Base-by-base conservation (phyloP, 2,797 vertebrate genomes). In the Chelmon rostratus region DNA sequence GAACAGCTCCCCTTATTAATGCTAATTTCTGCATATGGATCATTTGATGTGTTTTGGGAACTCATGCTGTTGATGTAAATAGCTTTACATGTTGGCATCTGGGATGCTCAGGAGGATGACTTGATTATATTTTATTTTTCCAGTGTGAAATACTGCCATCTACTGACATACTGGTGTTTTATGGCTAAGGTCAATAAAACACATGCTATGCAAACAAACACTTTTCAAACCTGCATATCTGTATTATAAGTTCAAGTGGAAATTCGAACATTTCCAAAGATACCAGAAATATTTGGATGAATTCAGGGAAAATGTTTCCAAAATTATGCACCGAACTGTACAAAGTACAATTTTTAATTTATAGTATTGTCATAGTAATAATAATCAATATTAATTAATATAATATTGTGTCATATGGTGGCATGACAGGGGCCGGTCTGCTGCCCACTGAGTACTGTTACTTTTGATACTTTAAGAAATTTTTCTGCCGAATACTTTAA, bases 141-240 rank as follows among this genome's bases (percentile, higher is more conserved):
- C 49, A 11, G 44, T 72, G 66, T 47, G 23, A 75, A 81, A 84
- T 81, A 49, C 69, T 73, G 82, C 81, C 88, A 83, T 52, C 91
- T 91, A 71, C 65, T 80, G 90, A 5, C 53, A 8, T 0, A 2
- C 6, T 37, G 4, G 13, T 54, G 49, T 4, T 4, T 61, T 8
- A 6, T 11, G 3, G 12, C 8, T 12, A 7, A n/a, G n/a, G n/a
- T n/a, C n/a, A 28, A 59, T 8, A 18, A 35, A 62, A 35, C n/a
- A 3, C 25, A 42, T 25, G 5, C 37, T 62, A 23, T n/a, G 18
- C 58, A 63, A 35, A 5, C 6, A 70, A 38, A 46, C 50, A 15
- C 53, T 52, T 68, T 21, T 57, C 2, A 16, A 52, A 42, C 35
- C 1, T 50, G 33, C 23, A 25, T 4, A n/a, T 38, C 8, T 18